phyloP scores from a whole-genome alignment of 2,113 vertebrate genomes.

The Cisticola juncidis region DNA sequence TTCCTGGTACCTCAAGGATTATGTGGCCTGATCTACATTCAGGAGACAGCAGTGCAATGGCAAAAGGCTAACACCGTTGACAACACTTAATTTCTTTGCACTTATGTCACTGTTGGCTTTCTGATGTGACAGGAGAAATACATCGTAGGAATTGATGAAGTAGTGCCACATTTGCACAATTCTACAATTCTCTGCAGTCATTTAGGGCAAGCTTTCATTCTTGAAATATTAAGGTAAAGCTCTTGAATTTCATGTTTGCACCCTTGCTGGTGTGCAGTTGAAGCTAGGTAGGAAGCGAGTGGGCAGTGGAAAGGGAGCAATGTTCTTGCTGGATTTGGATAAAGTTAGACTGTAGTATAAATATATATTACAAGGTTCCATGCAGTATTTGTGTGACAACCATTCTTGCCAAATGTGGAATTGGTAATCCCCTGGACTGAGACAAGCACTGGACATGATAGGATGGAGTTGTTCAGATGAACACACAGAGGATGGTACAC shows the following conservation, averaged over 20 bases:
- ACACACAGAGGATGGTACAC: too few species aligned
- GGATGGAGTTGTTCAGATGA: neutral
- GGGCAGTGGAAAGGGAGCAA: neutral
- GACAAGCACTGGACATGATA: rapidly evolving
- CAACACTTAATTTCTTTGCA: constrained; percentile 56
- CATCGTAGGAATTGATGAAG: neutral
- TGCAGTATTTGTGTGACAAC: neutral
- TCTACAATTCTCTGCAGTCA: neutral
- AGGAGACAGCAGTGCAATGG: neutral
- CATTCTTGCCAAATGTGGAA: neutral
- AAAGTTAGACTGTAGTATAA: neutral
- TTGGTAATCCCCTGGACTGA: neutral
- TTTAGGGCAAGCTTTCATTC: neutral
- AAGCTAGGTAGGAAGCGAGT: neutral
- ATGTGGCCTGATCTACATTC: constrained; percentile 24
- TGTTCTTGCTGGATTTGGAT: neutral
- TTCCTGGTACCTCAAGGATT: constrained; percentile 17
- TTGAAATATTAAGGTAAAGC: neutral
- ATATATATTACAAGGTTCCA: neutral
- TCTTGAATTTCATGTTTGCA: neutral
- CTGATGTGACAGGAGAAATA: constrained; percentile 13
- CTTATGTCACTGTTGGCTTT: constrained; percentile 41
- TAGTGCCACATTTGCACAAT: neutral
- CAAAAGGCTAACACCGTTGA: constrained; percentile 33
- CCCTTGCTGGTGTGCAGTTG: neutral